Base-by-base conservation (phyloP, 2,888 invertebrate genomes). In the Podotricha telesiphe region DNA sequence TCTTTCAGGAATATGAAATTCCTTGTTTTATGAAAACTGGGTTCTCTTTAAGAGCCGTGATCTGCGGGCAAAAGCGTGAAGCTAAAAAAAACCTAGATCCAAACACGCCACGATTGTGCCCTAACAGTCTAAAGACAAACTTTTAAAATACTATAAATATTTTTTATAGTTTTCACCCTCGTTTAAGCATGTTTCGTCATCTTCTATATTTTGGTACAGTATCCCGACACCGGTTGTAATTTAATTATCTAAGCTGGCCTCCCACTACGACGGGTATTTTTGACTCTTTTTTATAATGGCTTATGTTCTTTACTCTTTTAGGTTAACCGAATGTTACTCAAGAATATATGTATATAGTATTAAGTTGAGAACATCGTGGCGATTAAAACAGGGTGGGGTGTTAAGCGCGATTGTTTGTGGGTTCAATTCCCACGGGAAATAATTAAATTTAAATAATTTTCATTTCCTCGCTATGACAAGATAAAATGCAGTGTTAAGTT, bases 161-260 rank as follows among this genome's bases (percentile, higher is more conserved):
- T 50, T 64, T 53, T 53, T 19, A 10, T 45, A 45, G 45, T n/a
- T 22, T 62, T 13, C 45, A 51, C 63, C 47, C 59, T 67, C 42
- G 53, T 65, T 68, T 59, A 69, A 63, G 68, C 70, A 68, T 71
- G 69, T 68, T 20, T 17, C 34, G 10, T 37, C 28, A 34, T 34
- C 71, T 53, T 62, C 7, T 71, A 69, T 74, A 72, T 74, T 75
- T 71, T 63, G 11, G 69, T 69, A 53, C 19, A 42, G 42, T 67
- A 68, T 66, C 69, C n/a, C 66, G 67, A 67, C 65, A 65, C 65
- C 70, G 56, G 64, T 34, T 48, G 48, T 71, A 55, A 67, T 73
- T 75, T 73, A 75, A 75, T 75, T 69, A 72, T 71, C 71, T 66
- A 69, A 51, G 63, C 22, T 45, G 71, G 65, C 75, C 76, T 75